Base-by-base conservation (phyloP, 2,888 invertebrate genomes). In the Scaeva pyrastri region DNA sequence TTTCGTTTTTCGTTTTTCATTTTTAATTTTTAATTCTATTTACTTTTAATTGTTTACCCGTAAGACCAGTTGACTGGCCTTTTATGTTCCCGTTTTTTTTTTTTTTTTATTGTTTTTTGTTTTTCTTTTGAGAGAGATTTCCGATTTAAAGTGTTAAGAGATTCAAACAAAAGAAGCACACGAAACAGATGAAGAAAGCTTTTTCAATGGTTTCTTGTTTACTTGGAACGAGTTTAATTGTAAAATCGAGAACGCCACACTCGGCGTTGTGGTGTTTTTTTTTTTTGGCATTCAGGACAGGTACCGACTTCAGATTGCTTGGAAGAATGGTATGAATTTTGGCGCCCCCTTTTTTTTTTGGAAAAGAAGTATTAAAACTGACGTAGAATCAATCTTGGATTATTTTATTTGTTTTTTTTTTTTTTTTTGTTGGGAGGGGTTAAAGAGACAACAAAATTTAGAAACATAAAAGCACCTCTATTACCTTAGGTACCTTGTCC, bases 181-280 rank as follows among this genome's bases (percentile, higher is more conserved):
- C 31, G 8, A 52, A 52, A n/a, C 62, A 62, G 62, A 70, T 74
- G 70, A 56, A 16, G 39, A 64, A 26, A 26, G 23, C 23, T 52
- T 23, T 52, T 52, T 56, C n/a, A 16, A 31, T 56, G 31, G n/a
- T 31, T 56, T 56, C 1, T 56, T 39, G 14, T 21, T 4, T 16
- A 14, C 45, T 31, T 36, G 41, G 11, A 45, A 39, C 72, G 23
- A 50, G 48, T 76, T 82, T 82, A 50, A 66, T 55, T 80, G 52
- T 45, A 31, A 31, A 31, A 31, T 7, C 31, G 8, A 31, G 8
- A 31, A 31, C 23, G 55, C n/a, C 21, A 64, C 48, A 41, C 73
- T 68, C 36, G 62, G 62, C 11, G 48, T 4, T 50, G n/a, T n/a
- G n/a, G n/a, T n/a, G n/a, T n/a, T n/a, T n/a, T n/a, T n/a, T n/a